phyloP scores from a whole-genome alignment of 2,113 vertebrate genomes.

The Tapirus terrestris region DNA sequence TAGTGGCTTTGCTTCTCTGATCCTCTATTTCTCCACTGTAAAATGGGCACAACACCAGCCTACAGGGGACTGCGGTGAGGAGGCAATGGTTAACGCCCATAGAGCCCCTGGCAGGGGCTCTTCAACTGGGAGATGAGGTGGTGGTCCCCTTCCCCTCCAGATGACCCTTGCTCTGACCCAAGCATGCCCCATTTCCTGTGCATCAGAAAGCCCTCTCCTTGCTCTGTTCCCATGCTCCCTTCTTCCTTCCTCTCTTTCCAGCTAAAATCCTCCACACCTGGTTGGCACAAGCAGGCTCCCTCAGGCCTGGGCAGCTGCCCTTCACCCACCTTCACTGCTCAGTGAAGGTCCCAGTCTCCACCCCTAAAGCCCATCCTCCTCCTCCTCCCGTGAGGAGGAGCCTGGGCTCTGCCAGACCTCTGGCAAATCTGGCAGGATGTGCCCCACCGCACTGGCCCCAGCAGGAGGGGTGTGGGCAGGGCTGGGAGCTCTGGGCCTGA shows the following conservation, averaged over 20 bases:
- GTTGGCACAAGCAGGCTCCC: not conserved
- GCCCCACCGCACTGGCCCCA: accelerated
- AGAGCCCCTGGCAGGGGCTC: not conserved
- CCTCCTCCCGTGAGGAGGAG: not conserved
- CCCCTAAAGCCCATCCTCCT: not conserved
- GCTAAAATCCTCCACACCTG: not conserved
- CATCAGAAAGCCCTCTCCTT: not conserved
- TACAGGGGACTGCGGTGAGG: not conserved
- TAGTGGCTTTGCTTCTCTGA: not conserved
- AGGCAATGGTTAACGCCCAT: not conserved
- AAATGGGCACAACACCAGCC: too few relatives aligned
- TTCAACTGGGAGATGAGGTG: not conserved
- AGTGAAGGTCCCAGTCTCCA: not conserved
- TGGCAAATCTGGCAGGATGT: not conserved
- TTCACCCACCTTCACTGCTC: not conserved
- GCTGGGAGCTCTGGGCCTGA: not conserved
- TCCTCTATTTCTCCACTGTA: not conserved
- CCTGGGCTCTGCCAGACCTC: not conserved
- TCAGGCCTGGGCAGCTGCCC: not conserved
- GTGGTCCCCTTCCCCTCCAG: not conserved
- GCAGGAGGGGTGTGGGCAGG: too few relatives aligned
- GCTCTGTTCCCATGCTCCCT: not conserved
- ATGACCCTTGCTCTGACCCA: not conserved
- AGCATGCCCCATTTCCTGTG: not conserved
- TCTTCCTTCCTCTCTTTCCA: not conserved